A percentile compares a stretch with the other conserved stretches of the same genome.
phyloP scores from a whole-genome alignment of 2,113 vertebrate species.

The Porphyrio hochstetteri region DNA sequence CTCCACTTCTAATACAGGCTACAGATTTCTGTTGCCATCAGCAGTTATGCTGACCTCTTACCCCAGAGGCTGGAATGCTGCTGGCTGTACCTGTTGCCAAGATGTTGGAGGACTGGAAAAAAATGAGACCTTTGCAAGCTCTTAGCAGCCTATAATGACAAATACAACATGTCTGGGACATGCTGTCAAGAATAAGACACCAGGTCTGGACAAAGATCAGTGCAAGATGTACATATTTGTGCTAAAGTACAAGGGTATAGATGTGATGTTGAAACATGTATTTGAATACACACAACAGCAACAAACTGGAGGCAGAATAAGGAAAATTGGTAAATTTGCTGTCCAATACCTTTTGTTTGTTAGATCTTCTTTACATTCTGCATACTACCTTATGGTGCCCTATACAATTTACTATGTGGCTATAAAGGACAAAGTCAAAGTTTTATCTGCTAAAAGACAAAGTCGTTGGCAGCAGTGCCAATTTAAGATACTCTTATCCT shows the following conservation, averaged over 20 bases:
- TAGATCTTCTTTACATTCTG: neutral
- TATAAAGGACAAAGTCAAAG: neutral
- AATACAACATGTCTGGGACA: slow-evolving; percentile 44
- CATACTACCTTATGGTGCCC: neutral
- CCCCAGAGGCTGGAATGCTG: neutral
- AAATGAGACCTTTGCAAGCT: slow-evolving; percentile 1
- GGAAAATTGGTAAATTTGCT: neutral
- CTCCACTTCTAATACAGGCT: neutral
- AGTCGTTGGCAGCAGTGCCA: neutral
- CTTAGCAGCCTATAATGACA: neutral
- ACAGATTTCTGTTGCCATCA: neutral
- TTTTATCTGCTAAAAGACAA: neutral
- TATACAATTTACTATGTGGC: neutral
- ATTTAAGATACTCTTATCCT: neutral
- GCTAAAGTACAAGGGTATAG: slow-evolving; percentile 39
- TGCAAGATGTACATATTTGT: neutral
- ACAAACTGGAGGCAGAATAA: neutral
- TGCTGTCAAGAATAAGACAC: slow-evolving; percentile 19
- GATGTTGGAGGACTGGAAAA: neutral
- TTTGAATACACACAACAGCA: neutral
- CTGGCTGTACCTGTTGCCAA: neutral
- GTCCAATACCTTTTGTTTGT: neutral
- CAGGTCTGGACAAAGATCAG: slow-evolving; percentile 21
- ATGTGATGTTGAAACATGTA: neutral
- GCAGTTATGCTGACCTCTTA: neutral